A percentile compares a stretch with the other conserved stretches of the same genome.
These are phyloP conservation scores for Disparrhopalites patrizii DNA, from an alignment of 2,888 invertebrate species.

Conservation along the genomic window DNA sequence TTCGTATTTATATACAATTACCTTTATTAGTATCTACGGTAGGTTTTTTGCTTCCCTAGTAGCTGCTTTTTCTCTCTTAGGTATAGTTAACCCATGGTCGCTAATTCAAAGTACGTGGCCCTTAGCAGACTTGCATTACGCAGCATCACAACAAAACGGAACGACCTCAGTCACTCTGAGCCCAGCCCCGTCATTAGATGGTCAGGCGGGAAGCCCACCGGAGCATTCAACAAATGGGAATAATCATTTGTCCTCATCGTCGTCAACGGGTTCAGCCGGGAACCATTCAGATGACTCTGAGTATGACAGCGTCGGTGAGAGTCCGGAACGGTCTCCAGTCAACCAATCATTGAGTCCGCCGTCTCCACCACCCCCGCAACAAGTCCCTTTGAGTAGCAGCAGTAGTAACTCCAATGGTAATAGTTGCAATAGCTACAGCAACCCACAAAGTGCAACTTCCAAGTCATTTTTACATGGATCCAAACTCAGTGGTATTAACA, in stretches of 20 bases:
- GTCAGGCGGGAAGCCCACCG: constrained; percentile 76
- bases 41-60: no score
- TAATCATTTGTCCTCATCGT: constrained; percentile 42
- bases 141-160: constrained; percentile 46
- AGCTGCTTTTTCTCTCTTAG: no score
- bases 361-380: constrained; percentile 33
- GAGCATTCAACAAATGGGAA: constrained; percentile 55
- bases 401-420: constrained; percentile 27
- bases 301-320: constrained; percentile 51
- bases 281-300: constrained; percentile 51
- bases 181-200: constrained; percentile 84
- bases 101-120: constrained; percentile 39
- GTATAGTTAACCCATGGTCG: no score
- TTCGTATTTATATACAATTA: no score
- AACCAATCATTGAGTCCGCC: constrained; percentile 47
- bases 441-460: constrained; percentile 24
- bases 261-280: constrained; percentile 40
- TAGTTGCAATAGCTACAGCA: constrained; percentile 20
- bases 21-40: no score
- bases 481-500: constrained; percentile 36
- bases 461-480: constrained; percentile 46
- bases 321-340: constrained; percentile 46
- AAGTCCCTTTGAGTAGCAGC: constrained; percentile 30
- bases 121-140: constrained; percentile 48
- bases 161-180: constrained; percentile 73